These are phyloP conservation scores for Eupithecia centaureata DNA, from an alignment of 2,888 invertebrate genomes.

Conservation along the genomic window DNA sequence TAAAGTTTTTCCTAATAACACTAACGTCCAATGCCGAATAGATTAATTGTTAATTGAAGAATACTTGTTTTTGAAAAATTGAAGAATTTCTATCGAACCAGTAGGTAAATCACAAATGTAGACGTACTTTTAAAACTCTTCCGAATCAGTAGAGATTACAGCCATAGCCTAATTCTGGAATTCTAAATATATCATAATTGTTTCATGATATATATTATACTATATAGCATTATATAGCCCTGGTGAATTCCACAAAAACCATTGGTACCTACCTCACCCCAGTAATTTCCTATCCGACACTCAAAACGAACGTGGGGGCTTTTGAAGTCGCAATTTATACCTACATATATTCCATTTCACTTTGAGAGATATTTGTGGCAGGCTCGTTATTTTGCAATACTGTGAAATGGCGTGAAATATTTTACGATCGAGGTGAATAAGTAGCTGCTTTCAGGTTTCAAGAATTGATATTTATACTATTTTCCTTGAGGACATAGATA, in stretches of 20 bases:
- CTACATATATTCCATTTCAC: constrained; percentile 16
- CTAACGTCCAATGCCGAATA: too few relatives aligned
- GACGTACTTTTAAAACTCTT: too few relatives aligned
- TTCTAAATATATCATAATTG: not conserved
- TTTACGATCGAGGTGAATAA: constrained; percentile 3
- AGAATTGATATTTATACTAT: not conserved
- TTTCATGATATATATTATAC: not conserved
- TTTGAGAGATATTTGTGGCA: constrained; percentile 13
- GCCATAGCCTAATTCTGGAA: too few relatives aligned
- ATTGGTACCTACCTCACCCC: constrained; percentile 4
- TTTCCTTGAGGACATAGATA: not conserved
- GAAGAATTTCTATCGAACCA: too few relatives aligned
- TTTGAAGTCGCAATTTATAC: constrained; percentile 26
- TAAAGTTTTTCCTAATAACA: too few relatives aligned
- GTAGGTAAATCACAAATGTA: too few relatives aligned
- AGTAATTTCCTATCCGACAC: constrained; percentile 35
- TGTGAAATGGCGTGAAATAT: constrained; percentile 10
- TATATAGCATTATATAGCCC: not conserved
- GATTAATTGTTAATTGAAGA: too few relatives aligned
- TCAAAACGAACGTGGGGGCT: constrained; percentile 32
- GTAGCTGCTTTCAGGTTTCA: not conserved
- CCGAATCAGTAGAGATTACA: too few relatives aligned
- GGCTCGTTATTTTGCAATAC: constrained; percentile 14
- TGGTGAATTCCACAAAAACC: constrained; percentile 17
- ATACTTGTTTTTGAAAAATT: too few relatives aligned